Conservation (phyloP, 2,113 vertebrate genomes). For the Zapus hudsonius region DNA sequence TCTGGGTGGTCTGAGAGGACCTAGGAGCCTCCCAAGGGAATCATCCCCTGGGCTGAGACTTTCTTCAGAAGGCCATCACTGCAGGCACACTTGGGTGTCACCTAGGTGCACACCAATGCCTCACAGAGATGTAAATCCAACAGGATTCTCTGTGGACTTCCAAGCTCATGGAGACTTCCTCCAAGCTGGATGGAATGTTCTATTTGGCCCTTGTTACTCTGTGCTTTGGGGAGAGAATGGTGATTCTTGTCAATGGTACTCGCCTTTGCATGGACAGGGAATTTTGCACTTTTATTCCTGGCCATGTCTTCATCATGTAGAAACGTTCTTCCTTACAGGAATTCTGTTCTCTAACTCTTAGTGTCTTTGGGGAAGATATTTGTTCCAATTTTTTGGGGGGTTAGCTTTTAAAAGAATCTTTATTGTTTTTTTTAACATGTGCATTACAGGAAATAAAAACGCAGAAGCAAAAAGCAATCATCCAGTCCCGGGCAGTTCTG, state of each 20-base stretch:
- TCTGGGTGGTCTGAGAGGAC: neutral
- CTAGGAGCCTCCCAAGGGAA: neutral
- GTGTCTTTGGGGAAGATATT: conserved; percentile 9
- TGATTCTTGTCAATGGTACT: neutral
- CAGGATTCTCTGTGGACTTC: neutral
- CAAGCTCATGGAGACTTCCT: neutral
- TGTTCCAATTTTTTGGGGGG: conserved; percentile 67
- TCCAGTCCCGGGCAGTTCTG: no score
- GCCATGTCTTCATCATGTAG: conserved; percentile 1
- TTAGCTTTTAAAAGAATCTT: no score
- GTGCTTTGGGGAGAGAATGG: neutral
- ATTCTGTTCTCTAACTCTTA: conserved; percentile 45
- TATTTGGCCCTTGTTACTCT: neutral
- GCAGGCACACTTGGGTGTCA: neutral
- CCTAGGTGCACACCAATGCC: neutral
- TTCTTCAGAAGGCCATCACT: neutral
- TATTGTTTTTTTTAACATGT: no score
- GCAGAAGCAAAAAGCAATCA: no score
- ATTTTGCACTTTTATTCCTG: conserved; percentile 40
- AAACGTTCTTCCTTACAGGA: neutral
- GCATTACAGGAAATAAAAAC: no score
- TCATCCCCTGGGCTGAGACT: neutral
- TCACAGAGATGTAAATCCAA: neutral
- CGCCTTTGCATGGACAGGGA: neutral
- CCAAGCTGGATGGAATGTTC: neutral